phyloP scores from a whole-genome alignment of 2,797 vertebrate genomes.

The Dendrocincla fuliginosa region DNA sequence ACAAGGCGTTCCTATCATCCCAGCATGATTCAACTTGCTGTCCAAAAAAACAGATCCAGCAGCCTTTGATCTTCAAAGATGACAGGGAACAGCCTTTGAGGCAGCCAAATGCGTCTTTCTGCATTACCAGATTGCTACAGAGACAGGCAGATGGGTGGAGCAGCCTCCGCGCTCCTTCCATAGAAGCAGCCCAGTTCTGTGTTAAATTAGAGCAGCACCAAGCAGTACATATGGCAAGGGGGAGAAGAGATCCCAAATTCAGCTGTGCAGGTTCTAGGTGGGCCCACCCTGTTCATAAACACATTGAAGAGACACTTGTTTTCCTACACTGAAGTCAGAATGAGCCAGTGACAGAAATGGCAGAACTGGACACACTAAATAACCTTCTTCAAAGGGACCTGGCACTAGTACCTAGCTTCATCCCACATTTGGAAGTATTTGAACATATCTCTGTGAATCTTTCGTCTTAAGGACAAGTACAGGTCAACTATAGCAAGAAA shows the following conservation, averaged over 20 bases:
- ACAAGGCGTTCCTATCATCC: constrained; percentile 64
- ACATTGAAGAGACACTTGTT: not conserved
- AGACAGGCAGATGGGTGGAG: constrained; percentile 66
- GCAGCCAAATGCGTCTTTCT: constrained; percentile 61
- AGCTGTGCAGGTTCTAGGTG: constrained; percentile 37
- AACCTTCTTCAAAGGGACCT: not conserved
- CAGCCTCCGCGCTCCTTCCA: not conserved
- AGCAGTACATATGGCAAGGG: constrained; percentile 34
- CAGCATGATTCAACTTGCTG: constrained; percentile 67
- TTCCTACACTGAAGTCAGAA: not conserved
- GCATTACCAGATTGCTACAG: constrained; percentile 61
- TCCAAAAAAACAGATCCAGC: constrained; percentile 61
- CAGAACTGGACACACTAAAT: not conserved
- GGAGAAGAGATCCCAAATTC: constrained; percentile 29
- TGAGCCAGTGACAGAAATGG: not conserved
- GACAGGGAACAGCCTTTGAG: constrained; percentile 63
- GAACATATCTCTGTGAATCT: not conserved
- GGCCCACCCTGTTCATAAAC: not conserved
- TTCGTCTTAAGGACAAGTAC: not conserved
- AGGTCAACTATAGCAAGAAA: not conserved
- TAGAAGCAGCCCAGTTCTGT: not conserved
- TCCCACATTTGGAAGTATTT: not conserved
- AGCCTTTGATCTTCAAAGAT: constrained; percentile 71
- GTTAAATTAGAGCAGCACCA: constrained; percentile 14
- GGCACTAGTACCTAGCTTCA: not conserved